Conservation (phyloP, 2,797 vertebrate species). For the Coluber constrictor region DNA sequence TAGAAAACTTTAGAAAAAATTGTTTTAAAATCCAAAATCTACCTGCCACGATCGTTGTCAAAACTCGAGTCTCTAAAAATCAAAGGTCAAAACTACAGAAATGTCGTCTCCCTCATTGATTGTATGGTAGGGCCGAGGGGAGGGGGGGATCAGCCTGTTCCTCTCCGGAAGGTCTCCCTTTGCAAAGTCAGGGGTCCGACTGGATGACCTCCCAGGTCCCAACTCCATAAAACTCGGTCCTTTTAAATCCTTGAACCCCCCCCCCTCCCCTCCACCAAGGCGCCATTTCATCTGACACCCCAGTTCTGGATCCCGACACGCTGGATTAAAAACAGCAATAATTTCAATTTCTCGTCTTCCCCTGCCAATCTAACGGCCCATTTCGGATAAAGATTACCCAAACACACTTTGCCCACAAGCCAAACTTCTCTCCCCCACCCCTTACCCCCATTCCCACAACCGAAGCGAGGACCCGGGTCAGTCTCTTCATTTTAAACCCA, state of each 20-base stretch:
- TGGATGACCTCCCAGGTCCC: neutral
- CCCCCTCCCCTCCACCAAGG: no score
- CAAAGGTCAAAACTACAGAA: neutral
- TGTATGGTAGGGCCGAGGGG: neutral
- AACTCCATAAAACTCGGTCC: fast-evolving
- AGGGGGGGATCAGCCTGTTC: no score
- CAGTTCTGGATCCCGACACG: neutral
- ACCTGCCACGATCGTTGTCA: no score
- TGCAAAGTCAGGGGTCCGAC: neutral
- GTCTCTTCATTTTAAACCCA: neutral
- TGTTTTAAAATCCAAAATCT: no score
- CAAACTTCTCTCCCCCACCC: fast-evolving
- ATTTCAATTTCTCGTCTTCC: neutral
- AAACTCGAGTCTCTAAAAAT: neutral
- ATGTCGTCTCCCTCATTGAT: neutral
- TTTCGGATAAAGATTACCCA: no score
- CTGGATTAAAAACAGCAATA: neutral
- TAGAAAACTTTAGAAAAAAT: no score
- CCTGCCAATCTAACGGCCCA: no score
- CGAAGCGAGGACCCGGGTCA: neutral
- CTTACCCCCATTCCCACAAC: neutral
- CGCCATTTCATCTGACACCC: no score
- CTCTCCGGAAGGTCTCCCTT: neutral
- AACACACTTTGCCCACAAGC: no score
- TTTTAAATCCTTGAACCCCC: no score